Percentiles rank a stretch among this genome's conserved stretches.
Conservation (phyloP, 2,113 vertebrate genomes). For the Oreocharis arfaki region DNA sequence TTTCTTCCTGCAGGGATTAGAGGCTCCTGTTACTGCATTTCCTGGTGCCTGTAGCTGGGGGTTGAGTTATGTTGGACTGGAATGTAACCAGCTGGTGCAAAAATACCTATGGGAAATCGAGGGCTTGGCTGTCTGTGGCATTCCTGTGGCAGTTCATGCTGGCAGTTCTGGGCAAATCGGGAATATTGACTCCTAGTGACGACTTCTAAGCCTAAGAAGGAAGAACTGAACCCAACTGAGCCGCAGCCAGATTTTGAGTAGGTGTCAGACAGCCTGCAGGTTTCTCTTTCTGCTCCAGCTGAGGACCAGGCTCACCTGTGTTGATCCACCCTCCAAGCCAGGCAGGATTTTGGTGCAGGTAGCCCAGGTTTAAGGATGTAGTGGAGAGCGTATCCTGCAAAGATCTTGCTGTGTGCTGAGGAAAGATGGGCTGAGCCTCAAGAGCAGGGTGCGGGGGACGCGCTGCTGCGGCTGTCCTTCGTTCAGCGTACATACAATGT, state of each 20-base stretch:
- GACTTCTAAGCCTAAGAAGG: not conserved
- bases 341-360: not conserved
- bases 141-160: not conserved
- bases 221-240: not conserved
- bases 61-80: not conserved
- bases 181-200: not conserved
- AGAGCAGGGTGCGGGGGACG: not conserved
- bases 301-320: not conserved
- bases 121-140: fast-evolving
- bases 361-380: not conserved
- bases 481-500: not conserved
- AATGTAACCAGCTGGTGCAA: not conserved
- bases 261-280: not conserved
- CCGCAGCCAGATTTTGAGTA: not conserved
- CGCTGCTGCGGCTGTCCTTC: not conserved
- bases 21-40: not conserved
- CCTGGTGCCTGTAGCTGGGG: too few species aligned
- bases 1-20: not conserved
- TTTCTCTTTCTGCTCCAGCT: not conserved
- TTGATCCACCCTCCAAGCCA: fast-evolving
- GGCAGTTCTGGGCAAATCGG: not conserved
- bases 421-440: not conserved
- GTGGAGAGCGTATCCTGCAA: fast-evolving
- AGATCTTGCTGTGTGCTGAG: not conserved
- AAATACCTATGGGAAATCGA: not conserved